Base-by-base conservation (phyloP, 2,888 invertebrate genomes). In the Morpho achilles region DNA sequence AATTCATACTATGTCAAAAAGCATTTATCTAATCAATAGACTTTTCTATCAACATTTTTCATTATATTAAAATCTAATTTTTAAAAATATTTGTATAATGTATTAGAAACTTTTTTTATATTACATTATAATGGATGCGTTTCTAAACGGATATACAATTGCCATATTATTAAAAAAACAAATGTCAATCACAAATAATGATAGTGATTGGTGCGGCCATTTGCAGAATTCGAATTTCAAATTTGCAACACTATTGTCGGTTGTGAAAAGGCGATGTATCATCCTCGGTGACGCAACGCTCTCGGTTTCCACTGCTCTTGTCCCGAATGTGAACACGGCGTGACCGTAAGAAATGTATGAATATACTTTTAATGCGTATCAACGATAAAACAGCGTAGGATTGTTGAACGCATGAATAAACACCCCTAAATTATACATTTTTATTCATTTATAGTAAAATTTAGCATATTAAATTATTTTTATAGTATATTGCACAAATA, bases 291-390 rank as follows among this genome's bases (percentile, higher is more conserved):
- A 83, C 77, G 88, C 87, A 82, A 80, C 79, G 80, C 81, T 86
- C 86, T 86, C 82, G 82, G 87, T 89, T 88, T 89, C 87, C 82
- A 80, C 80, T 87, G 87, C 86, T 82, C 89, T 89, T 89, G 90
- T 84, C 79, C 90, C 77, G 72, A 75, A 87, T 90, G 87, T 82
- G 81, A 76, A 86, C 75, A 61, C 67, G 67, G 75, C 87, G 86
- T 88, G 87, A 89, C 86, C 77, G 76, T 74, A 80, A 82, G 78
- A 82, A 84, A 87, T 81, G 83, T 83, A 85, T 79, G 79, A 80
- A 85, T 84, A 85, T 83, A 79, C 74, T 83, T 79, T 76, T 78
- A 67, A 68, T 66, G 68, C 75, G 73, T 74, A 68, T 75, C 72
- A 72, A 66, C 65, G 57, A 61, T 58, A 54, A 53, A 56, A 51